phyloP scores from a whole-genome alignment of 1,140 invertebrate genomes.

The Lepidurus arcticus region DNA sequence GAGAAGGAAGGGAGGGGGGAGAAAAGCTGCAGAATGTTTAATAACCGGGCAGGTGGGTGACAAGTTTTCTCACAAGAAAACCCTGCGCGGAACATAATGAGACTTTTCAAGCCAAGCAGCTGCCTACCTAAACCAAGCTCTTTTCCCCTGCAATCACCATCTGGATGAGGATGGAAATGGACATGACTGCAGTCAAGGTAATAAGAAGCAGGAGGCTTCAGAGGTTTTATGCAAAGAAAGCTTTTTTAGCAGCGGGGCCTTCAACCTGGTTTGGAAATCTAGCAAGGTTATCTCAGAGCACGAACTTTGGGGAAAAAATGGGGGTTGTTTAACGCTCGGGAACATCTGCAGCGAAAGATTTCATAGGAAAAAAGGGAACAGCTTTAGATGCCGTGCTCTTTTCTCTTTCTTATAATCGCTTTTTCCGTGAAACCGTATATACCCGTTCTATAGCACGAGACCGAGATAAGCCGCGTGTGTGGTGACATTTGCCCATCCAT shows the following conservation, averaged over 20 bases:
- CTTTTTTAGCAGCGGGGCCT: background rate
- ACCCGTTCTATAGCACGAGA: background rate
- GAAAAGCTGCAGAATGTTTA: background rate
- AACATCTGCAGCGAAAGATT: background rate
- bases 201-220: background rate
- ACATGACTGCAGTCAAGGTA: conserved; percentile 5
- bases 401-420: background rate
- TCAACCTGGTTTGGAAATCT: conserved; percentile 2
- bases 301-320: background rate
- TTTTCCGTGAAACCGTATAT: no score
- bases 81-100: background rate
- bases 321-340: background rate
- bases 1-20: background rate
- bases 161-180: conserved; percentile 6
- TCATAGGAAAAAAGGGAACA: background rate
- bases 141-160: conserved; percentile 12
- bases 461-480: background rate
- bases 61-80: conserved; percentile 4
- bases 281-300: conserved; percentile 13
- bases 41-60: conserved; percentile 11
- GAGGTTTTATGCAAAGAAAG: conserved; percentile 19
- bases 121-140: background rate
- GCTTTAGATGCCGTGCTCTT: background rate
- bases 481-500: background rate
- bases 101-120: conserved; percentile 13